Percentiles rank a stretch among this genome's conserved stretches.
Conservation (phyloP, 1,140 invertebrate genomes). For the Euura lappo region DNA sequence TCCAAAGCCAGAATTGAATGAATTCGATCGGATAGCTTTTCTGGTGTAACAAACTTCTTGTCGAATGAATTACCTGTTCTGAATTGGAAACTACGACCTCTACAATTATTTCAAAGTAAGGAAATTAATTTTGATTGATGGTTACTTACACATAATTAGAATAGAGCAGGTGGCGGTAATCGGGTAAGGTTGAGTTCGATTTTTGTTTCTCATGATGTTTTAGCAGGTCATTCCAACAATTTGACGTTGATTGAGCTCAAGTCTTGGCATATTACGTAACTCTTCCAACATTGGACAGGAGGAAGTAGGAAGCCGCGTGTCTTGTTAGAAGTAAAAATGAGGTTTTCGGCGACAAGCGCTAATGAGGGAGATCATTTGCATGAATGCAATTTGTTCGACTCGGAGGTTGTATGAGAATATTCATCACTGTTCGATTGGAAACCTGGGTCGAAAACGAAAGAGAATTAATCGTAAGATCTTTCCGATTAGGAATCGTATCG, state of each 20-base stretch:
- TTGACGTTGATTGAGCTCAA: conserved; percentile 1
- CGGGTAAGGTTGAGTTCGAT: no score
- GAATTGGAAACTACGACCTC: no score
- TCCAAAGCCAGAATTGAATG: no score
- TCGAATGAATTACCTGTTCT: no score
- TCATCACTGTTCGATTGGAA: neutral
- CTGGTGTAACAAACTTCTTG: no score
- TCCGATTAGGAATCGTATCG: neutral
- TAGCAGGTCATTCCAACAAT: neutral
- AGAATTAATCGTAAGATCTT: neutral
- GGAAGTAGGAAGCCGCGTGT: neutral
- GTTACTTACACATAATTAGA: no score
- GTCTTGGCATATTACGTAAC: neutral
- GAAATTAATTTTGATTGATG: no score
- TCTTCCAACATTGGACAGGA: neutral
- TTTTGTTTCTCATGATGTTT: no score
- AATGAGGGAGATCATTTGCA: neutral
- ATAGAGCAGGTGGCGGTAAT: no score
- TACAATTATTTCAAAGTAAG: no score
- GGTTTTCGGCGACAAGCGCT: neutral
- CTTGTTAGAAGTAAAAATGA: neutral
- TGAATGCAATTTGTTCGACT: neutral
- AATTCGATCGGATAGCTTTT: no score
- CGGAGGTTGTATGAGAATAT: neutral
- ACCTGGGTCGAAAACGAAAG: neutral